A percentile compares a stretch with the other conserved stretches of the same genome.
Conservation (phyloP, 2,113 vertebrate species). For the Lophotis ruficrista region DNA sequence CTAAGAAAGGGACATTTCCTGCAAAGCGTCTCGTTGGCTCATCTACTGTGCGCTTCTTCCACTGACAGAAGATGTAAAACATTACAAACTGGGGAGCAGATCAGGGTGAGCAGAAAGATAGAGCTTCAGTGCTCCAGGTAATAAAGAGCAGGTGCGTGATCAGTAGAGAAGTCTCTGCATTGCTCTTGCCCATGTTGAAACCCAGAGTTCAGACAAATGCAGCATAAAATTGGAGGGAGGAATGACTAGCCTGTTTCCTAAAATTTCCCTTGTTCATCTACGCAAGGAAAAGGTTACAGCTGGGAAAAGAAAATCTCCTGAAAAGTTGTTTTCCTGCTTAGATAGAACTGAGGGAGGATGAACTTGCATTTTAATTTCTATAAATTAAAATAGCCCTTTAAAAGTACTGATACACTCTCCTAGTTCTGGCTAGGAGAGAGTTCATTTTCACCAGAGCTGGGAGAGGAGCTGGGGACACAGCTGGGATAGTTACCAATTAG, state of each 20-base stretch:
- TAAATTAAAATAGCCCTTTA: not conserved
- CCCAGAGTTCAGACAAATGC: not conserved
- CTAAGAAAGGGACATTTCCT: not conserved
- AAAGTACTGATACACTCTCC: not conserved
- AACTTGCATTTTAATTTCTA: not conserved
- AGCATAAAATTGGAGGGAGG: not conserved
- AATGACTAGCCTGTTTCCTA: not conserved
- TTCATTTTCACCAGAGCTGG: too few species aligned
- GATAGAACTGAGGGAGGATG: not conserved
- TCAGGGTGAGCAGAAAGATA: not conserved
- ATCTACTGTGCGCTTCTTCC: not conserved
- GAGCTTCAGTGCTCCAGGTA: not conserved
- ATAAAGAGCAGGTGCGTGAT: not conserved
- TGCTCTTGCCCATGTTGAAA: accelerated
- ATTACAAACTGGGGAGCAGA: not conserved
- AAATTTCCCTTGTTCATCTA: not conserved
- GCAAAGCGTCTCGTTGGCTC: not conserved
- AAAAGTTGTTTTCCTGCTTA: not conserved
- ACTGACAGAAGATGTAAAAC: not conserved
- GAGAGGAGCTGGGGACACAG: too few species aligned
- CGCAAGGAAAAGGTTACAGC: not conserved
- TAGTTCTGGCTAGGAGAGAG: too few species aligned
- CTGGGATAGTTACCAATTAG: too few species aligned
- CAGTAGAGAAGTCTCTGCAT: not conserved
- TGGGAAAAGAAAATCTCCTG: not conserved